Evolutionary conservation across 2,113 vertebrate species (phyloP).

Genomic region (Centropristis striata): DNA sequence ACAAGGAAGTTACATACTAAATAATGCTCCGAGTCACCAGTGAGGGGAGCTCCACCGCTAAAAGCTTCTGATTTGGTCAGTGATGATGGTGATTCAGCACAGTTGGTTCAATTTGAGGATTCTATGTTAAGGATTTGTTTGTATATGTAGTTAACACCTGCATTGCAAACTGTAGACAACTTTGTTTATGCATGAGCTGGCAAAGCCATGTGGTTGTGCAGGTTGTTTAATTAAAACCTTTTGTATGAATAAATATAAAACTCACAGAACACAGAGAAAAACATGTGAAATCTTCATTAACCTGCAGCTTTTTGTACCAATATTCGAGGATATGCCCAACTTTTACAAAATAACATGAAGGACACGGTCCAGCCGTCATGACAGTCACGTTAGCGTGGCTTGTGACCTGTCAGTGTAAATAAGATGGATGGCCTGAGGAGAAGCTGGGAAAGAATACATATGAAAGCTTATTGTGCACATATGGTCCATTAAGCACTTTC

Average conservation of each 20-base stretch:
- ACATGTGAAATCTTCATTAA: background rate
- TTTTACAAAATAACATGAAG: slow-evolving; percentile 56
- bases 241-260: background rate
- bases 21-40: slow-evolving; percentile 11
- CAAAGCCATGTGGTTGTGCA: background rate
- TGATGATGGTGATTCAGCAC: background rate
- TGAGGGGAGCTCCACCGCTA: background rate
- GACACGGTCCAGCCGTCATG: slow-evolving; percentile 62
- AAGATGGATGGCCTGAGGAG: slow-evolving; percentile 77
- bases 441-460: slow-evolving; percentile 83
- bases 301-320: background rate
- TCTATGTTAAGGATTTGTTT: background rate
- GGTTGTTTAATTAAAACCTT: slow-evolving; percentile 5
- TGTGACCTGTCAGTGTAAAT: slow-evolving; percentile 74
- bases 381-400: slow-evolving; percentile 66
- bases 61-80: background rate
- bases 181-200: background rate
- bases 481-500: slow-evolving; percentile 86
- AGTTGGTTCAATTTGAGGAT: background rate
- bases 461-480: slow-evolving; percentile 84
- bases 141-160: background rate
- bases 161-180: no score
- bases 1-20: background rate
- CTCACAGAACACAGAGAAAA: background rate
- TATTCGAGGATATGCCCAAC: background rate